These are phyloP conservation scores for Ophonus ardosiacus DNA, from an alignment of 2,888 invertebrate genomes.

Conservation along the genomic window DNA sequence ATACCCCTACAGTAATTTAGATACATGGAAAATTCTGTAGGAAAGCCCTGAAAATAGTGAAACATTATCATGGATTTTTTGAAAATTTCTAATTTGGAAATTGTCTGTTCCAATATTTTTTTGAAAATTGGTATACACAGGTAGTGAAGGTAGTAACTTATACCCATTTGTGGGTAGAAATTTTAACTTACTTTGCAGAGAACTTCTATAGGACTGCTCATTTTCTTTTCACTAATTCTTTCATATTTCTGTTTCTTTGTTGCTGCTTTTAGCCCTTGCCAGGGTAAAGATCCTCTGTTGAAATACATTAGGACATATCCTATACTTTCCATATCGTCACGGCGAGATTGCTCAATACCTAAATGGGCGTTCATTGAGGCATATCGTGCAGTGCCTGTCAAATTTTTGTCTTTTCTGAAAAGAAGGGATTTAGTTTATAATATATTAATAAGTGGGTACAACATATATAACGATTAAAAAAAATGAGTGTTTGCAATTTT, in stretches of 20 bases:
- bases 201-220: constrained; percentile 98
- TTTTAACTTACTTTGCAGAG: constrained; percentile 83
- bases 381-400: constrained; percentile 99
- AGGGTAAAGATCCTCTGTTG: constrained; percentile 98
- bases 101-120: constrained; percentile 9
- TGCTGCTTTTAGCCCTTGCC: constrained; percentile 99
- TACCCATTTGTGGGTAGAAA: no score
- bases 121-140: background rate
- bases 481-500: no score
- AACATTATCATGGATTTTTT: no score
- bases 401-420: constrained; percentile 98
- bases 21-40: constrained; percentile 98
- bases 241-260: constrained; percentile 99
- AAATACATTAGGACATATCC: constrained; percentile 99
- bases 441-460: no score
- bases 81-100: background rate
- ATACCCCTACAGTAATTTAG: constrained; percentile 96
- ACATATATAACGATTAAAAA: no score
- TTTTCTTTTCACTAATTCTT: constrained; percentile 99
- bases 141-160: no score
- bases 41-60: constrained; percentile 83
- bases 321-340: constrained; percentile 99
- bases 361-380: constrained; percentile 99
- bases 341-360: constrained; percentile 99
- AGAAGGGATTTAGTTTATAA: background rate